Percentiles rank a stretch among this genome's conserved stretches.
These are phyloP conservation scores for Cyanoramphus novaezelandiae DNA, from an alignment of 2,113 vertebrate species.

Conservation along the genomic window DNA sequence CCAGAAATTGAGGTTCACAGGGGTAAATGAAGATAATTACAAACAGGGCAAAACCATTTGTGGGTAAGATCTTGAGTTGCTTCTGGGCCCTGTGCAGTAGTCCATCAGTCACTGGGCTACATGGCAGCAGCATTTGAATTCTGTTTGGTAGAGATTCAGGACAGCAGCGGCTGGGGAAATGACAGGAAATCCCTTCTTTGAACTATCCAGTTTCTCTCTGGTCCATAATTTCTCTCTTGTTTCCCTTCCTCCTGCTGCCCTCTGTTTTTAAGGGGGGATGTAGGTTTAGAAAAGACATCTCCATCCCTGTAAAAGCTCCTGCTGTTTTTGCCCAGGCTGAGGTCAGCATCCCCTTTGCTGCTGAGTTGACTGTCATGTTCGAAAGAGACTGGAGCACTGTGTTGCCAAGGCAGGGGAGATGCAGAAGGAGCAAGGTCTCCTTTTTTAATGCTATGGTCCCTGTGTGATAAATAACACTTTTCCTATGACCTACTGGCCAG, in stretches of 20 bases:
- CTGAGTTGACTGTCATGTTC: background rate
- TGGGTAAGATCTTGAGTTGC: background rate
- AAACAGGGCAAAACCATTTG: background rate
- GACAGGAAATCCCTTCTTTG: background rate
- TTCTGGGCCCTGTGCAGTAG: background rate
- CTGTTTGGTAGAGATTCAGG: background rate
- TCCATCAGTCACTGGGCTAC: background rate
- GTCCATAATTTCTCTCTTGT: background rate
- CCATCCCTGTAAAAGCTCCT: background rate
- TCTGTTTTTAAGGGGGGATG: background rate
- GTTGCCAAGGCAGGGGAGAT: background rate
- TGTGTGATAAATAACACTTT: constrained; percentile 43
- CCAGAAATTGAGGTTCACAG: background rate
- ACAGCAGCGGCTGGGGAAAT: background rate
- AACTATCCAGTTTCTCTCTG: background rate
- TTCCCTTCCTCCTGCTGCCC: background rate
- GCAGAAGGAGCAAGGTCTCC: constrained; percentile 10
- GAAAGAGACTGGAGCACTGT: background rate
- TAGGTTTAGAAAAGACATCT: background rate
- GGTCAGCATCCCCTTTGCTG: constrained; percentile 15
- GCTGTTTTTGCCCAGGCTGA: background rate
- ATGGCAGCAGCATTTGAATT: background rate
- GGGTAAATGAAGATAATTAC: background rate
- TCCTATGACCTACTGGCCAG: constrained; percentile 32
- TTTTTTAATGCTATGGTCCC: constrained; percentile 29